Evolutionary conservation across 2,797 vertebrate species (phyloP), one percentile per base, ranked within the genome.

Genomic region (Tragelaphus eurycerus): DNA sequence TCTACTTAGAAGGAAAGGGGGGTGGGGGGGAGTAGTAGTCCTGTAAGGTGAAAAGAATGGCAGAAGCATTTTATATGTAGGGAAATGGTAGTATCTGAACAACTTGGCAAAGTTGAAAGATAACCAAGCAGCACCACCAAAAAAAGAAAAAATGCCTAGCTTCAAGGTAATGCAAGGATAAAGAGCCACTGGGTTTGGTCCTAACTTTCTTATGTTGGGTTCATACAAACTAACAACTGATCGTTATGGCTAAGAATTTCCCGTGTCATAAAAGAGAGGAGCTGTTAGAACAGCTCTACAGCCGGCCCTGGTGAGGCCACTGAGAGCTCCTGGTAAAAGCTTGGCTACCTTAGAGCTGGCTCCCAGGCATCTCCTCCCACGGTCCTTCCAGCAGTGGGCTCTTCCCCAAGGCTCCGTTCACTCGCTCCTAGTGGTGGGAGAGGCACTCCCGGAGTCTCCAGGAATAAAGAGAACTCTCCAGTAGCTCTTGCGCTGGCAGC

Each of bases 181-280:
- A 79, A 89, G 13, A 86, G 57, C 48, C 62, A 27, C 19, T 29
- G 74, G 7, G n/a, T 57, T 67, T 8, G 55, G 31, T 25, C 55
- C 34, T 60, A 91, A 84, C 16, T 87, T 91, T 96, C 52, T 94
- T 79, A 85, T 3, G 64, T 6, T 52, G 29, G 62, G 88, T 89
- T 86, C 55, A 50, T 11, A 78, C 50, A 93, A 93, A 94, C 54
- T 54, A 95, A 92, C 76, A 81, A 93, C 93, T 79, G 34, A 90
- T 85, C 89, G 57, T 3, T 71, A 82, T 71, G 86, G 76, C 71
- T 84, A 93, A 96, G 89, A 96, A 95, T 71, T 92, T 96, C 95
- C 94, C 57, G 8, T 94, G 85, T 34, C 74, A 96, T 90, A 90
- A 94, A 96, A 86, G 79, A 88, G 87, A 76, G 19, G 57, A 87